Evolutionary conservation across 92 coral and sea anemone genomes (phyloP).

Genomic region (Porites lobata): DNA sequence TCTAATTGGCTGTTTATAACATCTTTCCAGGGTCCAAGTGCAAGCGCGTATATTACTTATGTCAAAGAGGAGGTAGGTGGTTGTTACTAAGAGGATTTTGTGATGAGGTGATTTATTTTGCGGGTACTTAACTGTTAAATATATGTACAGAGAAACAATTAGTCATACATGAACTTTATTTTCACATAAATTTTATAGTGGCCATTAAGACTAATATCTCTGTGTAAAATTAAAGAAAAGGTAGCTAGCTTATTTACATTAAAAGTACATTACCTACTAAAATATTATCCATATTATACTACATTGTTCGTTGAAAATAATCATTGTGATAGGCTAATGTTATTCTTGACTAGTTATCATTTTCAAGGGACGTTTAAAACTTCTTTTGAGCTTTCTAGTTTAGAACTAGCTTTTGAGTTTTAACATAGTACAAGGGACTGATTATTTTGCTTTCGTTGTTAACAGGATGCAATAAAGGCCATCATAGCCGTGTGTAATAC

Average conservation of each 20-base stretch:
- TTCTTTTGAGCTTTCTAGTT: background rate
- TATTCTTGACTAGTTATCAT: background rate
- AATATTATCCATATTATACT: no score
- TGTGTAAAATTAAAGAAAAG: no score
- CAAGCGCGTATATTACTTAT: conserved; percentile 97
- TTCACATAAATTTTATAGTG: no score
- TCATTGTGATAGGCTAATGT: no score
- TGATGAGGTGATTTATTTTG: no score
- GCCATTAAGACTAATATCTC: no score
- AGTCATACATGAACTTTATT: no score
- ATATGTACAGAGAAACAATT: no score
- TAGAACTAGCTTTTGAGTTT: background rate
- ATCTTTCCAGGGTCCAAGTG: conserved; percentile 90
- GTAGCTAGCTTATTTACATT: no score
- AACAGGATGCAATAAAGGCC: conserved; percentile 96
- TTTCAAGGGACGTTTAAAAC: background rate
- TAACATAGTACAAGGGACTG: background rate
- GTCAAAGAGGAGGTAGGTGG: conserved; percentile 86
- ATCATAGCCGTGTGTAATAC: conserved; percentile 96
- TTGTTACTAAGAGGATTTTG: background rate
- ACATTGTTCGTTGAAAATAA: no score
- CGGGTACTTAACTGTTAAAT: no score
- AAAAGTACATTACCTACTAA: no score
- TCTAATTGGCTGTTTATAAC: background rate
- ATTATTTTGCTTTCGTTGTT: background rate